Percentiles rank a stretch among this genome's conserved stretches.
These are phyloP conservation scores for Tricholaema leucomelas DNA, from an alignment of 2,113 vertebrate genomes.

Conservation along the genomic window DNA sequence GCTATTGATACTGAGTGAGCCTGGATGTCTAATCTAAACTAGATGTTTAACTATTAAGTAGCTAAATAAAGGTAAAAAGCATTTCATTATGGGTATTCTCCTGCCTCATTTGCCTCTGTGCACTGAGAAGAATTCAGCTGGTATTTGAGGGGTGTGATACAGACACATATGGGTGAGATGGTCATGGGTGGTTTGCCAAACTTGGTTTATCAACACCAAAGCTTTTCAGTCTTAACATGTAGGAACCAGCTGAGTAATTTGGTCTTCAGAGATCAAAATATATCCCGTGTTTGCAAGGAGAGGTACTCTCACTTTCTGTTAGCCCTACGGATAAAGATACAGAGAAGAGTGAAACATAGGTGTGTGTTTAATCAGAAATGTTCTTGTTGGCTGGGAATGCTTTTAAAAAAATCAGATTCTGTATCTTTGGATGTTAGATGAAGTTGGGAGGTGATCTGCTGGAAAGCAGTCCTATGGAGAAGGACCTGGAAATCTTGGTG, in stretches of 20 bases:
- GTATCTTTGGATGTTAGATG: neutral
- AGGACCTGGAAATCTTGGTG: too few relatives aligned
- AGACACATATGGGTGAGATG: neutral
- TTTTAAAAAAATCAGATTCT: neutral
- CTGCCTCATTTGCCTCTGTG: neutral
- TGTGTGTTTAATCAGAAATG: neutral
- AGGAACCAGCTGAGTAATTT: neutral
- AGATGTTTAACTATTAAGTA: neutral
- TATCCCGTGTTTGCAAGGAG: neutral
- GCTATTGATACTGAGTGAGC: constrained; percentile 24
- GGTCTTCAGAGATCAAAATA: neutral
- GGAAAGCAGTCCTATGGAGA: too few relatives aligned
- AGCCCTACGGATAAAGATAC: neutral
- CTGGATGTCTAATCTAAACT: constrained; percentile 40
- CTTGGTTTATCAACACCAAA: neutral
- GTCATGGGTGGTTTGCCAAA: constrained; percentile 8
- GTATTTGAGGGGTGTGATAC: neutral
- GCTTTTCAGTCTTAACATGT: neutral
- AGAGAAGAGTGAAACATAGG: neutral
- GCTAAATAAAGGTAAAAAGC: constrained; percentile 9
- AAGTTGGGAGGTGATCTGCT: neutral
- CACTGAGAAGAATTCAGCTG: neutral
- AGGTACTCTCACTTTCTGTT: neutral
- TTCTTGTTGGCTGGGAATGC: neutral
- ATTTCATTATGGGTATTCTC: neutral